Conservation (phyloP, 2,113 vertebrate genomes). For the Limnothrissa miodon region DNA sequence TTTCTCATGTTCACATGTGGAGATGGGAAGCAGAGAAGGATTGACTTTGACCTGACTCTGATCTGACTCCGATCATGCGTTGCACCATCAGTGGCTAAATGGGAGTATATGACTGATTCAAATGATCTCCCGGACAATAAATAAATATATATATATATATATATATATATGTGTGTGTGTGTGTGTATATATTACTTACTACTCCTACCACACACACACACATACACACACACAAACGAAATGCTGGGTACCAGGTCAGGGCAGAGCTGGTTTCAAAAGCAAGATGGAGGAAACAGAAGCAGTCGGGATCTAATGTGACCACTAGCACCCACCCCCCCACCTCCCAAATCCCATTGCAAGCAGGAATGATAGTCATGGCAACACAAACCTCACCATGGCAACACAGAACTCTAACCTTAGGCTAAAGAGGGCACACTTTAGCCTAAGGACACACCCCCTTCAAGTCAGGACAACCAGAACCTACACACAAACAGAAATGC, state of each 20-base stretch:
- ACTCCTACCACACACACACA: too few species aligned
- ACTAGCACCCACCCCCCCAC: background rate
- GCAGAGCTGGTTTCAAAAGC: background rate
- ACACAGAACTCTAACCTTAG: conserved; percentile 9
- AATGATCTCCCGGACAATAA: too few species aligned
- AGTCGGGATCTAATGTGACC: too few species aligned
- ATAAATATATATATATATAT: too few species aligned
- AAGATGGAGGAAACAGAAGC: too few species aligned
- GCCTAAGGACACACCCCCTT: background rate
- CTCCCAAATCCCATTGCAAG: background rate
- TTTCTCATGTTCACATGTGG: too few species aligned
- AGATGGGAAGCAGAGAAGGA: too few species aligned
- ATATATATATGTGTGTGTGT: too few species aligned
- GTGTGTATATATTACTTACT: too few species aligned
- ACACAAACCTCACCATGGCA: background rate
- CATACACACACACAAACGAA: too few species aligned
- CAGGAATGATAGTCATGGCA: background rate
- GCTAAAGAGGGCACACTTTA: background rate
- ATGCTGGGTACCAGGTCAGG: background rate
- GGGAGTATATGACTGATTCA: too few species aligned
- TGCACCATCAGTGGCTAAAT: too few species aligned
- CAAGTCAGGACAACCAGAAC: background rate
- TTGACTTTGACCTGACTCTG: background rate
- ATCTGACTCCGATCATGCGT: background rate
- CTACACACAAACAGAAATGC: background rate